Evolutionary conservation across 1,140 invertebrate species (phyloP), one percentile per base, ranked within the genome.

Genomic region (Pantala flavescens): DNA sequence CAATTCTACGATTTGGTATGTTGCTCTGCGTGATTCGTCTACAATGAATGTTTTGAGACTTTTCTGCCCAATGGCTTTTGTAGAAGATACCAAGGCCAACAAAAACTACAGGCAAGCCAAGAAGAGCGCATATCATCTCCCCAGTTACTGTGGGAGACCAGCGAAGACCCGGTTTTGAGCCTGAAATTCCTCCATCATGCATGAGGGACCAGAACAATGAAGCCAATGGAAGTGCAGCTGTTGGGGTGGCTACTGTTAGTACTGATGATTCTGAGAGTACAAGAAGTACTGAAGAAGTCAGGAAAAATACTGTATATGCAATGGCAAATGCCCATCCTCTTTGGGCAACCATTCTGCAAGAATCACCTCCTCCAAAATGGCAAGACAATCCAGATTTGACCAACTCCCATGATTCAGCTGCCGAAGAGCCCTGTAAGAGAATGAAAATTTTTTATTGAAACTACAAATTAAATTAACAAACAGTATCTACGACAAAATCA

Each of bases 181-280:
- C 71, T 72, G 43, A 78, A 71, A 16, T 16, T 5, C 49, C 49
- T 77, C 63, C 81, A 86, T 83, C 76, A 83, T 83, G 77, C 49
- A 87, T 86, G 73, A 88, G 79, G n/a, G 86, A 86, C 87, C 87
- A 88, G 86, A 86, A 88, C 73, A 88, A 83, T 3, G 85, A 85
- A 5, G 85, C 82, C 2, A 88, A 71, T 12, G 87, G 87, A 24
- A 88, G 80, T 1, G 85, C 83, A 10, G 84, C 80, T 23, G 85
- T 85, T 21, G 83, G 82, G 14, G 84, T 80, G 16, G 87, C 85
- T 14, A 88, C 82, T 5, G 84, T 87, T 76, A 88, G 86, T 3
- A 88, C 85, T 12, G 87, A 84, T 36, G 85, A 87, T 78, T 88
- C 85, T 70, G 84, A 83, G 71, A 87, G 80, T 0, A 86, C 83